Conservation (phyloP, 2,888 invertebrate genomes). For the Conus canariensis region DNA sequence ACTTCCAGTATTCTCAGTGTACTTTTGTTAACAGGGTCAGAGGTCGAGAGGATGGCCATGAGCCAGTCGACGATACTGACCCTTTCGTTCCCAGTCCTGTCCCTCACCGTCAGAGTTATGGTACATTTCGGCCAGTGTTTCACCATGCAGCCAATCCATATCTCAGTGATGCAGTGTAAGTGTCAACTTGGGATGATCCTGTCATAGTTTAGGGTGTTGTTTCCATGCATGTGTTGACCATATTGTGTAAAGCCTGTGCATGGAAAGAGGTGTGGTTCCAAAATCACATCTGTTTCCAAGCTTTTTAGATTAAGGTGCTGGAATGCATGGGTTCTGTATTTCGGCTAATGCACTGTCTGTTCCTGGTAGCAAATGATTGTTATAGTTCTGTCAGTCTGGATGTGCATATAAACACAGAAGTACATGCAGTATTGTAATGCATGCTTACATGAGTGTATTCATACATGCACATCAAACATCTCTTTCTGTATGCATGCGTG, state of each 20-base stretch:
- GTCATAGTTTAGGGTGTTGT: not conserved
- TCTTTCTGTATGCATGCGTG: too few relatives aligned
- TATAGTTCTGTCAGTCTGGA: too few relatives aligned
- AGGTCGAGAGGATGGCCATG: slow-evolving; percentile 49
- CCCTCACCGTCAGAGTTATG: slow-evolving; percentile 54
- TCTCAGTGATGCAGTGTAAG: not conserved
- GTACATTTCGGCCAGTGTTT: slow-evolving; percentile 48
- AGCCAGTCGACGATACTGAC: slow-evolving; percentile 65
- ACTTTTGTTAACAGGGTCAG: not conserved
- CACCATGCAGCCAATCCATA: not conserved
- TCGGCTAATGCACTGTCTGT: too few relatives aligned
- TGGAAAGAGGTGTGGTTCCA: too few relatives aligned
- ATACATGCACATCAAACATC: not conserved
- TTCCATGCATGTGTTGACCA: not conserved
- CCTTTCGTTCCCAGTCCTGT: slow-evolving; percentile 59
- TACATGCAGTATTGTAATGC: too few relatives aligned
- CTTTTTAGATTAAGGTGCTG: too few relatives aligned
- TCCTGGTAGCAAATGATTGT: too few relatives aligned
- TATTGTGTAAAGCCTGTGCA: too few relatives aligned
- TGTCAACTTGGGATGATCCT: not conserved
- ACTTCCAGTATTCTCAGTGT: not conserved
- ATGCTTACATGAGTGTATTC: not conserved
- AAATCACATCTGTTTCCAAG: too few relatives aligned
- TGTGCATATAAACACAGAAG: too few relatives aligned
- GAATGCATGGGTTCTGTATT: too few relatives aligned